Evolutionary conservation across 2,113 vertebrate species (phyloP).

Genomic region (Syngnathus floridae): DNA sequence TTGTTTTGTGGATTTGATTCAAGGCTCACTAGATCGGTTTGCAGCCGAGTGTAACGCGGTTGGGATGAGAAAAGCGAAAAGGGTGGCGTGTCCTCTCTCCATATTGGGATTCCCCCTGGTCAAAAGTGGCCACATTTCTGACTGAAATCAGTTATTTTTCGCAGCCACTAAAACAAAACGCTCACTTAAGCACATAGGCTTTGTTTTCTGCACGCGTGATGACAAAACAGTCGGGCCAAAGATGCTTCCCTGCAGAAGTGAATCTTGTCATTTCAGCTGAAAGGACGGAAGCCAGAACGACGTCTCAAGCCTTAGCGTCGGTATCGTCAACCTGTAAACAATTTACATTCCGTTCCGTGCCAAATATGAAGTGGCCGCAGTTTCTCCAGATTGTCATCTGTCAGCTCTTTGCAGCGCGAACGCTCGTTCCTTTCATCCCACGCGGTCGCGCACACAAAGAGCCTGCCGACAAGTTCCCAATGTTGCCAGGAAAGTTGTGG

Average conservation of each 20-base stretch:
- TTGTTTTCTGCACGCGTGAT: constrained; percentile 13
- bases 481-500: constrained; percentile 49
- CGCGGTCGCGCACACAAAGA: not conserved
- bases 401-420: constrained; percentile 3
- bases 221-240: constrained; percentile 11
- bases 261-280: constrained; percentile 52
- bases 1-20: too few species aligned
- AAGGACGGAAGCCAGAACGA: constrained; percentile 27
- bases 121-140: too few species aligned
- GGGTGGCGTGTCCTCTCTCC: too few species aligned
- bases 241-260: constrained; percentile 46
- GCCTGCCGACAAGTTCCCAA: constrained; percentile 15
- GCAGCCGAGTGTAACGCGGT: too few species aligned
- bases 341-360: not conserved
- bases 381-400: not conserved
- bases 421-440: constrained; percentile 33
- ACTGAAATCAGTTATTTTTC: too few species aligned
- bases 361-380: not conserved
- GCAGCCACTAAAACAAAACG: not conserved
- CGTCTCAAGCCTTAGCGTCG: not conserved
- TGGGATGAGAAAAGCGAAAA: too few species aligned
- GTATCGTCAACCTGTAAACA: not conserved
- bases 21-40: too few species aligned
- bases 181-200: not conserved
- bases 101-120: not conserved